A percentile compares a stretch with the other conserved stretches of the same genome.
These are phyloP conservation scores for Drosophila limbata DNA, from an alignment of 2,888 invertebrate species.

Conservation along the genomic window DNA sequence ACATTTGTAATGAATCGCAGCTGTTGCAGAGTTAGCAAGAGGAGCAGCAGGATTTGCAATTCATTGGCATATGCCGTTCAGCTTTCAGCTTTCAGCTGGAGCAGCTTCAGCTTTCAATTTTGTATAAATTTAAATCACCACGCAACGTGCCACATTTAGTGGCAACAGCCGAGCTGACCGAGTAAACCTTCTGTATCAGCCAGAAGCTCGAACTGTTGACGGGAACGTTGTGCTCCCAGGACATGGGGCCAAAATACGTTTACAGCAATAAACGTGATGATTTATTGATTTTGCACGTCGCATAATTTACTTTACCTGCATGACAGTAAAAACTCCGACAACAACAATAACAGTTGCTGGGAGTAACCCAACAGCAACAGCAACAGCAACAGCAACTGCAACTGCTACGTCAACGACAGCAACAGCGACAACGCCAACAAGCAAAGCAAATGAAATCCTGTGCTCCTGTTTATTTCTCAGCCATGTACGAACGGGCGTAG, in stretches of 20 bases:
- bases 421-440: constrained; percentile 40
- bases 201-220: constrained; percentile 23
- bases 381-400: constrained; percentile 23
- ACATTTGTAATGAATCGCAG: constrained; percentile 76
- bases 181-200: constrained; percentile 11
- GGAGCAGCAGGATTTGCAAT: constrained; percentile 58
- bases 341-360: constrained; percentile 21
- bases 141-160: constrained; percentile 29
- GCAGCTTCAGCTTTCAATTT: constrained; percentile 41
- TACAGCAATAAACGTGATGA: constrained; percentile 79
- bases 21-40: constrained; percentile 56
- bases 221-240: constrained; percentile 7
- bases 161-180: constrained; percentile 39
- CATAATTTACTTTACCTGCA: constrained; percentile 80
- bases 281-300: constrained; percentile 82
- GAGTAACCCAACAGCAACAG: constrained; percentile 24
- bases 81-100: constrained; percentile 23
- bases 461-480: constrained; percentile 72
- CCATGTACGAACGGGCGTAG: constrained; percentile 33
- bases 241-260: constrained; percentile 60
- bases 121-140: constrained; percentile 51
- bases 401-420: constrained; percentile 16
- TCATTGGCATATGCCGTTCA: constrained; percentile 57
- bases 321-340: constrained; percentile 48
- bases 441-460: constrained; percentile 71